Percentiles rank a stretch among this genome's conserved stretches.
Conservation (phyloP, 2,888 invertebrate genomes). For the Morpho achilles region DNA sequence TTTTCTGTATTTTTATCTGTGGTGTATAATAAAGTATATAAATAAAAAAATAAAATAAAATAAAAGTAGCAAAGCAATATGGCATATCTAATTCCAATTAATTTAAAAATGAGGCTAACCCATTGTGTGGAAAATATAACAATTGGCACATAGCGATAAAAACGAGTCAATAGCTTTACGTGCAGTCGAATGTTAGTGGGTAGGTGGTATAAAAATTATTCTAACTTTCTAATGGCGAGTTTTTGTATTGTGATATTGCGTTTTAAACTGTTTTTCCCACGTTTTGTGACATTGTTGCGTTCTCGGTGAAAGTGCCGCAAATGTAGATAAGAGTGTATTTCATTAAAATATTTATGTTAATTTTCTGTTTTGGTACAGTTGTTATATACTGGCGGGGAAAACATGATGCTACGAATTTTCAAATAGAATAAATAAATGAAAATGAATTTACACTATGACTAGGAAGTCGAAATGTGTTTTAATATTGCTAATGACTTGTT, state of each 20-base stretch:
- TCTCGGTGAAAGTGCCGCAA: slow-evolving; percentile 10
- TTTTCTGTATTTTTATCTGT: too few relatives aligned
- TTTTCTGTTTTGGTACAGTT: not conserved
- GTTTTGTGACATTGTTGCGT: slow-evolving; percentile 3
- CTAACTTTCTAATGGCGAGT: slow-evolving; percentile 16
- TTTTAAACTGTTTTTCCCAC: slow-evolving; percentile 9
- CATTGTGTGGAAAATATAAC: not conserved
- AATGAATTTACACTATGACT: too few relatives aligned
- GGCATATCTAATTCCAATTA: too few relatives aligned
- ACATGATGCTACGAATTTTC: too few relatives aligned
- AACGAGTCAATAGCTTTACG: slow-evolving; percentile 9
- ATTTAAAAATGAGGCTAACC: too few relatives aligned
- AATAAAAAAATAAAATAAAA: too few relatives aligned
- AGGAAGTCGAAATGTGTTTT: too few relatives aligned
- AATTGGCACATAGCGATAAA: not conserved
- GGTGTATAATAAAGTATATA: too few relatives aligned
- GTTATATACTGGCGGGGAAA: too few relatives aligned
- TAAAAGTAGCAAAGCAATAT: too few relatives aligned
- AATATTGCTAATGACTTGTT: too few relatives aligned
- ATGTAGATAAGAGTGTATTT: not conserved
- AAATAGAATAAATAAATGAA: too few relatives aligned
- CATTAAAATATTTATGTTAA: slow-evolving; percentile 7
- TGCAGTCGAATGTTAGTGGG: slow-evolving; percentile 1
- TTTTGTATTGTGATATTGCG: slow-evolving; percentile 7
- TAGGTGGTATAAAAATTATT: slow-evolving; percentile 8